These are phyloP conservation scores for Ophiodon elongatus DNA, from an alignment of 2,113 vertebrate species.

Conservation along the genomic window DNA sequence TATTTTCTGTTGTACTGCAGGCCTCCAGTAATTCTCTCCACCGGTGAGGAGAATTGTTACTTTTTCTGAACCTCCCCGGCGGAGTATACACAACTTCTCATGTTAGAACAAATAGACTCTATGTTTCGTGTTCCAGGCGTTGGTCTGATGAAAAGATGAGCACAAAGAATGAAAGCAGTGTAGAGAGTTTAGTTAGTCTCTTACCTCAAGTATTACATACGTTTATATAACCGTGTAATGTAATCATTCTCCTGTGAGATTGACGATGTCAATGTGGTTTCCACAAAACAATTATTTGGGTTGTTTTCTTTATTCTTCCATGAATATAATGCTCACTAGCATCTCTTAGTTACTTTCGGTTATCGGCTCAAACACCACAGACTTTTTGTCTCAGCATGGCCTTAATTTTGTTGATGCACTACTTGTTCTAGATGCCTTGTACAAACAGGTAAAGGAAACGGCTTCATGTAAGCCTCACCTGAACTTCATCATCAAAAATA, in stretches of 20 bases:
- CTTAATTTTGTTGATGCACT: conserved; percentile 15
- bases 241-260: conserved; percentile 8
- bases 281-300: conserved; percentile 8
- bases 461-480: conserved; percentile 18
- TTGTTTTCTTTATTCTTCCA: conserved; percentile 16
- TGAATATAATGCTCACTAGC: not conserved
- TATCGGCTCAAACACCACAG: conserved; percentile 3
- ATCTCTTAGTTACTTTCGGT: not conserved
- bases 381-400: conserved; percentile 25
- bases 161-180: not conserved
- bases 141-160: conserved; percentile 20
- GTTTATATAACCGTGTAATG: conserved; percentile 19
- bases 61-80: conserved; percentile 36
- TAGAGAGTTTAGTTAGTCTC: conserved; percentile 27
- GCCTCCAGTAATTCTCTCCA: not conserved
- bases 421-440: conserved; percentile 14
- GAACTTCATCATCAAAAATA: conserved; percentile 25
- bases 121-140: conserved; percentile 21
- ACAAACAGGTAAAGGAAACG: conserved; percentile 26
- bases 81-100: conserved; percentile 30
- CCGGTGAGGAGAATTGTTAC: conserved; percentile 13
- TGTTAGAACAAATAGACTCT: conserved; percentile 1
- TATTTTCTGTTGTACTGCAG: not conserved
- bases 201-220: conserved; percentile 58
- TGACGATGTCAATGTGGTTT: not conserved